phyloP scores from a whole-genome alignment of 2,888 invertebrate genomes.

The Thera obeliscata region DNA sequence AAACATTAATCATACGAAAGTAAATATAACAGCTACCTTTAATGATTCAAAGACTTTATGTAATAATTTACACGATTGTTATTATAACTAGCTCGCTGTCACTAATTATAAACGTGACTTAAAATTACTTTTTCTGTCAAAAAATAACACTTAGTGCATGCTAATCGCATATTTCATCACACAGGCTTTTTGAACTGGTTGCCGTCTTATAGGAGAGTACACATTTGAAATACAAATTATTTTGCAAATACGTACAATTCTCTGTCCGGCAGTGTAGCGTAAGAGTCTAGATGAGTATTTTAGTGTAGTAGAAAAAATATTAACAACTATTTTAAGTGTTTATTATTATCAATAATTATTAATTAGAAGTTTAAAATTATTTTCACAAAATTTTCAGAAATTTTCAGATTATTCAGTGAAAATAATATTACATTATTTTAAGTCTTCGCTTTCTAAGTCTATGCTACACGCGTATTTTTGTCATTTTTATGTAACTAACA shows the following conservation, averaged over 20 bases:
- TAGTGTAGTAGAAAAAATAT: slow-evolving; percentile 52
- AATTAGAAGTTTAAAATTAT: slow-evolving; percentile 27
- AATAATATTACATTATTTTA: slow-evolving; percentile 22
- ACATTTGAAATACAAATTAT: slow-evolving; percentile 9
- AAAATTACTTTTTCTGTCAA: slow-evolving; percentile 42
- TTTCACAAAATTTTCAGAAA: slow-evolving; percentile 13
- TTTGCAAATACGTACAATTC: slow-evolving; percentile 26
- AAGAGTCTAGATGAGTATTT: slow-evolving; percentile 37
- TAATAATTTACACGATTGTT: slow-evolving; percentile 28
- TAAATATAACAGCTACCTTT: slow-evolving; percentile 21
- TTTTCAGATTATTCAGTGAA: slow-evolving; percentile 10
- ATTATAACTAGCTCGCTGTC: slow-evolving; percentile 22
- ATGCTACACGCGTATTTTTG: slow-evolving; percentile 40
- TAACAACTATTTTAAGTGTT: slow-evolving; percentile 41
- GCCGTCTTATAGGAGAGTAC: slow-evolving; percentile 16
- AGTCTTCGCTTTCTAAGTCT: slow-evolving; percentile 25
- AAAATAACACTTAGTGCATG: slow-evolving; percentile 47
- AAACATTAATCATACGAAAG: slow-evolving; percentile 15
- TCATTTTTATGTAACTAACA: slow-evolving; percentile 35
- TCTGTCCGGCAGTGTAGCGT: slow-evolving; percentile 37
- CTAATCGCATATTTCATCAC: slow-evolving; percentile 33
- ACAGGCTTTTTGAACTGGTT: slow-evolving; percentile 29
- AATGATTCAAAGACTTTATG: slow-evolving; percentile 13
- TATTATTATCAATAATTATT: slow-evolving; percentile 32
- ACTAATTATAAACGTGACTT: slow-evolving; percentile 36